Evolutionary conservation across 2,797 vertebrate genomes (phyloP).

Genomic region (Phrynocephalus forsythii): DNA sequence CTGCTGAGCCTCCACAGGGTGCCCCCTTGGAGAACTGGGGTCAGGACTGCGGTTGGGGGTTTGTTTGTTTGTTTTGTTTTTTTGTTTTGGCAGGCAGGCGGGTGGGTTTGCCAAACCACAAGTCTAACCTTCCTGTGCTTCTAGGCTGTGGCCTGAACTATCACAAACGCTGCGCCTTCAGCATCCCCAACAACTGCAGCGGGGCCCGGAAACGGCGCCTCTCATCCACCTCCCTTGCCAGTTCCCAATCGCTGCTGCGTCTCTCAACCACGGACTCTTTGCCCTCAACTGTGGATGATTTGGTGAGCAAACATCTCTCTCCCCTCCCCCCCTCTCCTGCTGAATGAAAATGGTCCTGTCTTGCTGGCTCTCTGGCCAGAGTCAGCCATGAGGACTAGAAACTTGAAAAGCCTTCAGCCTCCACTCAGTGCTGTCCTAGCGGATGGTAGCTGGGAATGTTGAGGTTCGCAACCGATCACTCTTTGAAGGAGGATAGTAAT

Average conservation of each 20-base stretch:
- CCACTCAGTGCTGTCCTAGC: no score
- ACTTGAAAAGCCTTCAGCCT: neutral
- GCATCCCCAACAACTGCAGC: conserved; percentile 93
- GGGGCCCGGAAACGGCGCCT: conserved; percentile 89
- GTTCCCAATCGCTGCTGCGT: conserved; percentile 86
- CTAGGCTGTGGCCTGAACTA: conserved; percentile 93
- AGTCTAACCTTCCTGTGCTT: neutral
- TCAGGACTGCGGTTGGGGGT: no score
- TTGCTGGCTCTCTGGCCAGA: no score
- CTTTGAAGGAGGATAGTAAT: no score
- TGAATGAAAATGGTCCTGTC: neutral
- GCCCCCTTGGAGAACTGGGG: no score
- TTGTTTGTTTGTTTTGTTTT: no score
- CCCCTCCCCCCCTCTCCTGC: neutral
- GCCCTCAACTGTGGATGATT: conserved; percentile 77
- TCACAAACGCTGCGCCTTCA: conserved; percentile 94
- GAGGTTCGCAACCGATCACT: no score
- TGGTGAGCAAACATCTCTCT: conserved; percentile 74
- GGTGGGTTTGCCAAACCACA: no score
- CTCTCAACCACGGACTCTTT: conserved; percentile 85
- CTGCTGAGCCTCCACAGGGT: neutral
- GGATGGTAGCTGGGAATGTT: no score
- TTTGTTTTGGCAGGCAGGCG: no score
- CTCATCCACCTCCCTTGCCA: conserved; percentile 89
- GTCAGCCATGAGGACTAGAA: neutral